phyloP scores from a whole-genome alignment of 2,797 vertebrate genomes.

The Poeciliopsis presidionis region DNA sequence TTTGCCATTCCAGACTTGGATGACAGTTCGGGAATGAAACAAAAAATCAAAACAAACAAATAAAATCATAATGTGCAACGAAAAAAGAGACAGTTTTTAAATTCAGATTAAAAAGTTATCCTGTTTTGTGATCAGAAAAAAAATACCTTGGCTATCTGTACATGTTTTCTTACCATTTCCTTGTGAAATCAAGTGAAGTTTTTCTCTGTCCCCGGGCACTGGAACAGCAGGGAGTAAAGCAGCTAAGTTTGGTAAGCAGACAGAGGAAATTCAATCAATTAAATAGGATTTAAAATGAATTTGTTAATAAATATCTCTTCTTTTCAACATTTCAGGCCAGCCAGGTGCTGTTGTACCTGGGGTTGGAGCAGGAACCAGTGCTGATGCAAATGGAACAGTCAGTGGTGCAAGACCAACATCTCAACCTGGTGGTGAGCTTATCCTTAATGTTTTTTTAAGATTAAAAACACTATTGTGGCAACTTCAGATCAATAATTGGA shows the following conservation, averaged over 20 bases:
- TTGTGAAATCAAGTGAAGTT: not conserved
- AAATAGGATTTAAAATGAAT: not conserved
- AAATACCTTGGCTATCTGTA: not conserved
- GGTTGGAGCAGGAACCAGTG: constrained; percentile 48
- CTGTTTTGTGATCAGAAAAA: not conserved
- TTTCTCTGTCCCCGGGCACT: constrained; percentile 46
- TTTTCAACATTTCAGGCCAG: constrained; percentile 50
- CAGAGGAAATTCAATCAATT: not conserved
- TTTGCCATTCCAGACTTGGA: not conserved
- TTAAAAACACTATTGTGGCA: not conserved
- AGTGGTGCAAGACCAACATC: constrained; percentile 37
- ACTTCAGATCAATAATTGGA: not conserved
- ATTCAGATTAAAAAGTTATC: not conserved
- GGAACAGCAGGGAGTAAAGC: constrained; percentile 80
- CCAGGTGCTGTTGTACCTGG: constrained; percentile 60
- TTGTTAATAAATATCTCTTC: not conserved
- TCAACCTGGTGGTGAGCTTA: constrained; percentile 51
- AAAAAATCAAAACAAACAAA: not conserved
- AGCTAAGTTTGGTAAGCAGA: constrained; percentile 79
- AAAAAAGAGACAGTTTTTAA: not conserved
- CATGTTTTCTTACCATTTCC: not conserved
- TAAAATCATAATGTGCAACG: not conserved
- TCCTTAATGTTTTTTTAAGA: constrained; percentile 16
- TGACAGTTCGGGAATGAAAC: not conserved
- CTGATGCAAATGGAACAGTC: constrained; percentile 54